Base-by-base conservation (phyloP, 2,113 vertebrate species). In the Falco punctatus region DNA sequence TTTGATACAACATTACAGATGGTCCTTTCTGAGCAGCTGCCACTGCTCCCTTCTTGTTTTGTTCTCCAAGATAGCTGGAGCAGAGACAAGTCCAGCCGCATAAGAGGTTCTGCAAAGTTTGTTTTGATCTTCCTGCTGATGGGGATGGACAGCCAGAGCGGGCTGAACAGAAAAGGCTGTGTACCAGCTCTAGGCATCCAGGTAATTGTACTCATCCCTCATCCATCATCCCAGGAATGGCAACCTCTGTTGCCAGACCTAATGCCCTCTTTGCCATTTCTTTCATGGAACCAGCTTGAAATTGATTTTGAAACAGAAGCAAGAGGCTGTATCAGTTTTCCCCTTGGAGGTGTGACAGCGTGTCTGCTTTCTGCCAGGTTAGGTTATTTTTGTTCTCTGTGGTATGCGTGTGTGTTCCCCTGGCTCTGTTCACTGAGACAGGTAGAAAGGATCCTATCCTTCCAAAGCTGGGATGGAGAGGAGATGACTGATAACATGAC, bases 261-360 rank as follows among this genome's bases (percentile, higher is more conserved):
- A 64, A 79, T 90, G 89, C 54, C 40, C 80, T 90, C 96, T 95
- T 75, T 90, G 61, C 71, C 48, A 49, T 92, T 96, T 94, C 71
- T 92, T 89, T 91, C 67, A 44, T 42, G 74, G 72, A 91, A 92
- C 28, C 5, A 15, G 62, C 81, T 67, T 85, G 52, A 96, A 96
- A 94, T 89, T 86, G 90, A 94, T 96, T 97, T 92, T 94, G 88
- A 95, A 95, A 95, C 77, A 92, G 49, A 74, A 80, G 88, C 77
- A 91, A 82, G 88, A 96, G 21, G 57, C 75, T 94, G 67, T 84
- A 91, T 91, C 86, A 77, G 23, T 96, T 96, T 92, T 66, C 49
- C 66, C 73, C 74, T 67, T 73, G 87, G 71, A 97, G 81, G 67
- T 88, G 84, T 92, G 93, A 94, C 92, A 87, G 73, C 2, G 7